A percentile compares a stretch with the other conserved stretches of the same genome.
Evolutionary conservation across 2,888 invertebrate genomes (phyloP).

Genomic region (Eristalis arbustorum): DNA sequence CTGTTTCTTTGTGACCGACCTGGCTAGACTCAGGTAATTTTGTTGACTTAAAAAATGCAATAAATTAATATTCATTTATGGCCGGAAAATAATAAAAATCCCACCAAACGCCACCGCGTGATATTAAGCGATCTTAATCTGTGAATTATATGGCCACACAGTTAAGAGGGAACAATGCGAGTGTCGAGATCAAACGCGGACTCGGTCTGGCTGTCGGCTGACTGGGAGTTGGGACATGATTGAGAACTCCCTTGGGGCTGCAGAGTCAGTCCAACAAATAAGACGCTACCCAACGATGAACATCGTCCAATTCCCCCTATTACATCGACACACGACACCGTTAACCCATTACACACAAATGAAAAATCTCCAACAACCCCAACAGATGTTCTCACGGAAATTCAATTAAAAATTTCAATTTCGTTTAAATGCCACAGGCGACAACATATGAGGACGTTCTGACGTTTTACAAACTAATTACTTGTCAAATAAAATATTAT

Average conservation of each 20-base stretch:
- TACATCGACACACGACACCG: too few species aligned
- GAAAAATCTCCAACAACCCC: background rate
- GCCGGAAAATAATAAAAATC: background rate
- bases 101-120: background rate
- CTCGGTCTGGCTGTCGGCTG: background rate
- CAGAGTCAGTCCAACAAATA: background rate
- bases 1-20: background rate
- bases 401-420: background rate
- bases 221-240: too few species aligned
- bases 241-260: background rate
- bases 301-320: too few species aligned
- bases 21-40: background rate
- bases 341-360: too few species aligned
- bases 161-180: background rate
- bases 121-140: background rate
- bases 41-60: background rate
- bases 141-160: background rate
- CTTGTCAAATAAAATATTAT: background rate
- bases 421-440: background rate
- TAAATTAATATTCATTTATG: background rate
- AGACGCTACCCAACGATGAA: too few species aligned
- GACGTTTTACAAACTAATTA: background rate
- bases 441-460: background rate
- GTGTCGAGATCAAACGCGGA: background rate
- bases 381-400: background rate